Evolutionary conservation across 2,888 invertebrate genomes (phyloP).

Genomic region (Polydesmus complanatus): DNA sequence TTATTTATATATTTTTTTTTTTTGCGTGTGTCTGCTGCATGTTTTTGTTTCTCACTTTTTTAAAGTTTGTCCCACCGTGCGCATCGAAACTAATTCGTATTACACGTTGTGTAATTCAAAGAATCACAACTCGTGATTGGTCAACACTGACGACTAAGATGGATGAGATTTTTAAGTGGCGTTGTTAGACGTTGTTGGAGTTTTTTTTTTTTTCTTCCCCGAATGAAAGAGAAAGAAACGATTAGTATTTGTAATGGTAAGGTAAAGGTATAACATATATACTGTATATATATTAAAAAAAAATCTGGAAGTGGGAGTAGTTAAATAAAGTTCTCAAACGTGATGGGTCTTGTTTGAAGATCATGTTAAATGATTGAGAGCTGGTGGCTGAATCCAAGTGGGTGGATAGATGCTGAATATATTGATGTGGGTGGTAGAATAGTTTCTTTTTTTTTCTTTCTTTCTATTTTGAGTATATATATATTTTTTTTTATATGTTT

Average conservation of each 20-base stretch:
- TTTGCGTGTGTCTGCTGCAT: no score
- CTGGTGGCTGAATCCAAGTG: background rate
- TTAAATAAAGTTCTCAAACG: background rate
- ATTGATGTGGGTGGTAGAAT: no score
- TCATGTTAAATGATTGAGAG: background rate
- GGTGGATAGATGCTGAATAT: background rate
- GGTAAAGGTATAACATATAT: background rate
- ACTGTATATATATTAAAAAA: no score
- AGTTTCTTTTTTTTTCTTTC: no score
- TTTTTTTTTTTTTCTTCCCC: no score
- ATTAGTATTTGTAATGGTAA: background rate
- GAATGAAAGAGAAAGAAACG: background rate
- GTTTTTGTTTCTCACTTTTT: background rate
- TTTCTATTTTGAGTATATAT: no score
- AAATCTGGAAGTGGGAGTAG: background rate
- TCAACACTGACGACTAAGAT: background rate
- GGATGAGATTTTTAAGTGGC: background rate
- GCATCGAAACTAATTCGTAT: background rate
- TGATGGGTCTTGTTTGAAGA: background rate
- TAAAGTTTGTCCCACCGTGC: background rate
- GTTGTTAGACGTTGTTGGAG: no score
- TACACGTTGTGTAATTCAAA: background rate
- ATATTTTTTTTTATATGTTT: no score
- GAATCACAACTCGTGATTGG: background rate
- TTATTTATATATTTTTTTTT: no score